A percentile compares a stretch with the other conserved stretches of the same genome.
phyloP scores from a whole-genome alignment of 2,797 vertebrate species.

The Pterois miles region DNA sequence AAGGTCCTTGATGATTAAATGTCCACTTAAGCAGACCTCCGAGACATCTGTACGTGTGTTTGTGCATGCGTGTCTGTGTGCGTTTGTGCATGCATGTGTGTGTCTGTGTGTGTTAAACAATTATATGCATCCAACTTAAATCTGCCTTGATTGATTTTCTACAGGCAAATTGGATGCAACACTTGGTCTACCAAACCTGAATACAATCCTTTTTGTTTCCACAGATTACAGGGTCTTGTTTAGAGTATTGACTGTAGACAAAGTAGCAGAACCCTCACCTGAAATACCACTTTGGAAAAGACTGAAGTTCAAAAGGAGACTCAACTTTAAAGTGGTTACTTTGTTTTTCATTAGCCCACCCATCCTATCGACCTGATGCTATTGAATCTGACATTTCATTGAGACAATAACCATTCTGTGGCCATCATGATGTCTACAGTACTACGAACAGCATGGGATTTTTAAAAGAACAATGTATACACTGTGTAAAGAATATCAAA shows the following conservation, averaged over 20 bases:
- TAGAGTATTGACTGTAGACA: constrained; percentile 32
- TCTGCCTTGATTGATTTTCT: constrained; percentile 66
- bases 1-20: constrained; percentile 75
- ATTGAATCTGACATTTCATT: background rate
- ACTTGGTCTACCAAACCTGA: constrained; percentile 40
- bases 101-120: constrained; percentile 13
- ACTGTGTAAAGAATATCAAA: background rate
- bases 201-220: constrained; percentile 49
- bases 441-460: background rate
- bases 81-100: background rate
- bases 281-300: constrained; percentile 11
- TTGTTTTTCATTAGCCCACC: constrained; percentile 20
- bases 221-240: constrained; percentile 58
- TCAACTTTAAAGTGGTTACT: constrained; percentile 5
- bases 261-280: constrained; percentile 15
- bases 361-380: background rate
- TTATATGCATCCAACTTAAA: constrained; percentile 40
- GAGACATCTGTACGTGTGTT: constrained; percentile 34
- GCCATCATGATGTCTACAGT: background rate
- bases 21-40: constrained; percentile 65
- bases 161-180: constrained; percentile 50
- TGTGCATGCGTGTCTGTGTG: background rate
- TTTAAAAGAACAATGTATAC: background rate
- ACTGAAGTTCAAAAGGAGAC: background rate
- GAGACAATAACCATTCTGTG: background rate